Percentiles rank a stretch among this genome's conserved stretches.
Evolutionary conservation across 2,797 vertebrate genomes (phyloP).

Genomic region (Acipenser ruthenus): DNA sequence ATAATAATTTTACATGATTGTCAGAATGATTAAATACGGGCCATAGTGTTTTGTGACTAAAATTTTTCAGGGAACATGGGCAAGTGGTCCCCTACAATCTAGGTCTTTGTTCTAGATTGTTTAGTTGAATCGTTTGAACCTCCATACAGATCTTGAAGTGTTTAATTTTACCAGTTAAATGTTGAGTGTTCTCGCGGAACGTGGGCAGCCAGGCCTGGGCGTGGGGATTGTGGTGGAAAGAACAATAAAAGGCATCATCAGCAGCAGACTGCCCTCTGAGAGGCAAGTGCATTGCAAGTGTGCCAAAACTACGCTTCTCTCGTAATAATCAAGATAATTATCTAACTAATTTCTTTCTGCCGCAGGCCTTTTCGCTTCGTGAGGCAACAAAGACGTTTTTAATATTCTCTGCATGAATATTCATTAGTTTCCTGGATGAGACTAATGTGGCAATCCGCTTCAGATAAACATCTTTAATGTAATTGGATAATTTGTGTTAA

Average conservation of each 20-base stretch:
- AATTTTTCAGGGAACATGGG: too few relatives aligned
- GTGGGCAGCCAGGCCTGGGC: too few relatives aligned
- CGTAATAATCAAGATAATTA: constrained; percentile 38
- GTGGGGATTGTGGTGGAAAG: too few relatives aligned
- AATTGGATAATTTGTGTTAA: constrained; percentile 14
- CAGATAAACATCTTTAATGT: not conserved
- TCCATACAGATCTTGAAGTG: too few relatives aligned
- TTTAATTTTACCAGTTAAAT: too few relatives aligned
- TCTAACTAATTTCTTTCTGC: constrained; percentile 23
- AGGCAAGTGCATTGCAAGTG: constrained; percentile 33
- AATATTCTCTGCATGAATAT: constrained; percentile 13
- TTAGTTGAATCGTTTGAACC: too few relatives aligned
- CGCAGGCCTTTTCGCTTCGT: constrained; percentile 22
- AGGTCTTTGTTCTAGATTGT: too few relatives aligned
- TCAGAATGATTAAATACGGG: too few relatives aligned
- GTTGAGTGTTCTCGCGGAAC: too few relatives aligned
- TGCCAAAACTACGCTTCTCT: constrained; percentile 22
- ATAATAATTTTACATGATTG: too few relatives aligned
- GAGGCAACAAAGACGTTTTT: constrained; percentile 9
- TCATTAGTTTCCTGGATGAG: constrained; percentile 10
- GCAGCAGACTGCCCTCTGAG: constrained; percentile 28
- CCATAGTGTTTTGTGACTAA: too few relatives aligned
- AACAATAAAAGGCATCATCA: constrained; percentile 39
- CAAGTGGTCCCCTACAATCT: too few relatives aligned
- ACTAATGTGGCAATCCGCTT: constrained; percentile 21